Evolutionary conservation across 2,888 invertebrate genomes (phyloP), one percentile per base, ranked within the genome.

Genomic region (Coenonympha glycerion): DNA sequence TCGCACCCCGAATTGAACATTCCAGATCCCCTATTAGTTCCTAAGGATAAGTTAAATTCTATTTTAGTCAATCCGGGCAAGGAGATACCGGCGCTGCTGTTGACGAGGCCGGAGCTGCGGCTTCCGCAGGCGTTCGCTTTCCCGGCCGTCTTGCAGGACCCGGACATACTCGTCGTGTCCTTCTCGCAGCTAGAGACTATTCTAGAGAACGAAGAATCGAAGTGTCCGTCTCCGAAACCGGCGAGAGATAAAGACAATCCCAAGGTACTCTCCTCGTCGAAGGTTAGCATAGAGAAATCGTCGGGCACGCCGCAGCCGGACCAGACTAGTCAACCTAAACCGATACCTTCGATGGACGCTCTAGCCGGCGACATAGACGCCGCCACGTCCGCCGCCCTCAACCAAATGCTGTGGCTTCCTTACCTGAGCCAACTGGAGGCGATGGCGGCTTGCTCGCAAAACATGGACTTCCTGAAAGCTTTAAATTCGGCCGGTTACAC

Each of bases 11-110:
- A 90, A 58, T 89, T 92, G 66, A 90, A 91, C 70, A 90, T 95
- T 68, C 95, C 95, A 33, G 94, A 95, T 85, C 95, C 95, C 6
- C 87, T 95, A 64, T 76, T 95, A 53, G 91, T 95, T 55, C 95
- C 95, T 44, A 92, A 93, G 76, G 92, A 93, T 65, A 90, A 90
- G 63, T 77, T 95, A 40, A 91, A 91, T 45, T 89, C 90, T 15
- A 90, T 95, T 28, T 82, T 95, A 18, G 89, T 90, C 1, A 90
- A 91, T 3, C 95, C 95, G 0, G 92, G 90, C 1, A 89, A 88
- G 45, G 95, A 95, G 84, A 94, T 95, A 55, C 94, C 94, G 0
- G 89, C 92, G 44, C 79, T 95, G 36, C 73, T 94, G 26, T 88
- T 91, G 53, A 90, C 91, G 49, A 83, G 93, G 53, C 93, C 94